Percentiles rank a stretch among this genome's conserved stretches.
These are phyloP conservation scores for Miichthys miiuy DNA, from an alignment of 2,797 vertebrate genomes.

Conservation along the genomic window DNA sequence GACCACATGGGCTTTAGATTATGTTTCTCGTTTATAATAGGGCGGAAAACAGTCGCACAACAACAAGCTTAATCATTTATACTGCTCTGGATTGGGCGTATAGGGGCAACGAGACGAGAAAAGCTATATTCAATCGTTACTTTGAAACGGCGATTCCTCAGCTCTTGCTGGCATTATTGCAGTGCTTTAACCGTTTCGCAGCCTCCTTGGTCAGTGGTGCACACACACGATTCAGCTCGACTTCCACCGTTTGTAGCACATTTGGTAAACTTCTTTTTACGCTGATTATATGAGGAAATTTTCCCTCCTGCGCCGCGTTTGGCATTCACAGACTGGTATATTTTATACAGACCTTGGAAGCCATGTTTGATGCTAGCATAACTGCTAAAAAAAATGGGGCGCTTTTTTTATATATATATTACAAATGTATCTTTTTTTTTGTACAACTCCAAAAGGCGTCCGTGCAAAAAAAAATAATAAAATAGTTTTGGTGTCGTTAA, in stretches of 20 bases:
- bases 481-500: neutral
- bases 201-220: constrained; percentile 70
- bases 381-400: constrained; percentile 73
- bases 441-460: constrained; percentile 42
- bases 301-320: constrained; percentile 68
- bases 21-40: constrained; percentile 68
- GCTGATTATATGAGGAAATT: constrained; percentile 42
- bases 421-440: constrained; percentile 49
- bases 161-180: constrained; percentile 82
- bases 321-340: constrained; percentile 72
- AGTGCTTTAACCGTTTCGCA: constrained; percentile 82
- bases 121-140: constrained; percentile 82
- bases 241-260: constrained; percentile 50
- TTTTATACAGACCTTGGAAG: constrained; percentile 82
- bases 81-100: constrained; percentile 72
- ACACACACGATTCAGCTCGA: constrained; percentile 64
- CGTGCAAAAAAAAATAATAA: neutral
- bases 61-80: constrained; percentile 59
- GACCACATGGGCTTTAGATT: constrained; percentile 85
- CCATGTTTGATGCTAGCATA: constrained; percentile 89
- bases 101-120: constrained; percentile 70
- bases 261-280: constrained; percentile 75
- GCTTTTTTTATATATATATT: constrained; percentile 50
- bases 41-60: constrained; percentile 73
- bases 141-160: constrained; percentile 81